phyloP scores from a whole-genome alignment of 1,140 invertebrate species.

The Hetaerina americana region DNA sequence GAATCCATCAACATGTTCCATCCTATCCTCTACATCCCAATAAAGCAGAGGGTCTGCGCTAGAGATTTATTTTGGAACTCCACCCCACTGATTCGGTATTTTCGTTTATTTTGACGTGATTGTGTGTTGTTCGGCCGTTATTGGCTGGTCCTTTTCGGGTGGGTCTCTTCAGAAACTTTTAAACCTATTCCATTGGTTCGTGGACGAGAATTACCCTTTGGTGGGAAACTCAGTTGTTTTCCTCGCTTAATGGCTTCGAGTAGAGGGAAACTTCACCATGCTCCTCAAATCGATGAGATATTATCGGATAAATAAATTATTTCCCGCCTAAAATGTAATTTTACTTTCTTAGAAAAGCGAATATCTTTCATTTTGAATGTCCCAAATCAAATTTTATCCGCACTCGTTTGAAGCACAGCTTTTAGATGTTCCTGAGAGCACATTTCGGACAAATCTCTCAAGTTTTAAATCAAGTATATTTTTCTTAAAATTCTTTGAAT shows the following conservation, averaged over 20 bases:
- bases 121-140: neutral
- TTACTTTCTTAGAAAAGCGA: too few relatives aligned
- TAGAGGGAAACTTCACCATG: neutral
- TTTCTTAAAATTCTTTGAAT: too few relatives aligned
- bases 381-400: too few relatives aligned
- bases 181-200: neutral
- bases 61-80: neutral
- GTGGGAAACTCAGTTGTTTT: neutral
- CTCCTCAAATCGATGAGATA: neutral
- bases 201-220: neutral
- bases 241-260: neutral
- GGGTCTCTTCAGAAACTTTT: neutral
- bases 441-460: too few relatives aligned
- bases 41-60: too few relatives aligned
- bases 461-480: too few relatives aligned
- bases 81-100: neutral
- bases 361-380: too few relatives aligned
- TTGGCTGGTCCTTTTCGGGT: neutral
- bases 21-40: too few relatives aligned
- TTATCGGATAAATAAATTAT: neutral
- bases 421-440: too few relatives aligned
- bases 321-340: neutral
- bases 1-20: too few relatives aligned
- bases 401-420: too few relatives aligned
- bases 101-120: neutral